phyloP scores from a whole-genome alignment of 2,113 vertebrate species.

The Erythrolamprus reginae region DNA sequence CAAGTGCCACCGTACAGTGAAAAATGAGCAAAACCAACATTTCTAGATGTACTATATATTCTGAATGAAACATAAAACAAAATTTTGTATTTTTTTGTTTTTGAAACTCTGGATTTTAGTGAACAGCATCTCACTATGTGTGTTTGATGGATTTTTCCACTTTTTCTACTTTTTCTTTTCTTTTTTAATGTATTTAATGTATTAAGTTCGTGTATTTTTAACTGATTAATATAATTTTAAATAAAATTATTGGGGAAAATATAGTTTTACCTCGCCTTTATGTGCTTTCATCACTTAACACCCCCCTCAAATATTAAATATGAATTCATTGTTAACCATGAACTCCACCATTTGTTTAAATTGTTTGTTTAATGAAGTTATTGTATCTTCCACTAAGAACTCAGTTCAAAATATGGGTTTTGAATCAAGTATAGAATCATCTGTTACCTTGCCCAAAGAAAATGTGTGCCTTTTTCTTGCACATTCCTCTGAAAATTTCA shows the following conservation, averaged over 20 bases:
- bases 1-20: background rate
- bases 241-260: background rate
- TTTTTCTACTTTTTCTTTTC: no score
- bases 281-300: background rate
- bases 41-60: background rate
- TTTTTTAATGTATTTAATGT: no score
- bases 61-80: background rate
- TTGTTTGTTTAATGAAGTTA: background rate
- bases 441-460: background rate
- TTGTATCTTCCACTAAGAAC: background rate
- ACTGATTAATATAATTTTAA: no score
- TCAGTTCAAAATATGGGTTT: background rate
- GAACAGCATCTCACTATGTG: background rate
- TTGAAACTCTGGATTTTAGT: background rate
- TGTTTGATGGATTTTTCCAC: no score
- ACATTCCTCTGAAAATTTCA: background rate
- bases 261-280: background rate
- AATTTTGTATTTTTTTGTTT: background rate
- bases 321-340: background rate
- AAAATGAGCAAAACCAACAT: background rate
- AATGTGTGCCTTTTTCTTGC: background rate
- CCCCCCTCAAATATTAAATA: background rate
- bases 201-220: no score
- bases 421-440: background rate
- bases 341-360: background rate